A percentile compares a stretch with the other conserved stretches of the same genome.
Conservation (phyloP, 1,140 invertebrate genomes). For the Lanistes nyassanus region DNA sequence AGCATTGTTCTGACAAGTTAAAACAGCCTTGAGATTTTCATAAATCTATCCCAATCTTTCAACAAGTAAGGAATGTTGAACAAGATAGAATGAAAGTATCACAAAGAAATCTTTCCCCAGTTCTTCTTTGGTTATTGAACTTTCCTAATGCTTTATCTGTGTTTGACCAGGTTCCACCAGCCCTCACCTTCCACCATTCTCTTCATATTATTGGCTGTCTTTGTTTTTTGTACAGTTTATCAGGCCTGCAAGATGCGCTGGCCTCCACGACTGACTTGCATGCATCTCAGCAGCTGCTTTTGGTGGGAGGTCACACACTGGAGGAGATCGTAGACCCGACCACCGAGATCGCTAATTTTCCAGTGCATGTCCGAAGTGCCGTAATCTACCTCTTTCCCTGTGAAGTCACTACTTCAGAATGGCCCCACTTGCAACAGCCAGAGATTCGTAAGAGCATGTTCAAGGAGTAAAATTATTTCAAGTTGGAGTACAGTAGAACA, state of each 20-base stretch:
- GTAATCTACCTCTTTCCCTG: constrained; percentile 26
- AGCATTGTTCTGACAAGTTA: too few relatives aligned
- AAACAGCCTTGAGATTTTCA: too few relatives aligned
- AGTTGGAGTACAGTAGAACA: too few relatives aligned
- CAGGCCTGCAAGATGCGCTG: constrained; percentile 80
- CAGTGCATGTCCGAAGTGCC: constrained; percentile 4
- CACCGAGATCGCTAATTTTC: constrained; percentile 10
- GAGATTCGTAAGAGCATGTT: constrained; percentile 24
- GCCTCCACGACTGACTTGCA: constrained; percentile 85
- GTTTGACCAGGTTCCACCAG: background rate
- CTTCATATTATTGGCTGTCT: background rate
- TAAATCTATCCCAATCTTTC: too few relatives aligned
- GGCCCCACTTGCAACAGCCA: constrained; percentile 12
- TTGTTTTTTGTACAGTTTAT: constrained; percentile 60
- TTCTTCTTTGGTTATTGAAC: background rate
- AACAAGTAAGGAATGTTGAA: too few relatives aligned
- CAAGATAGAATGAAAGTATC: too few relatives aligned
- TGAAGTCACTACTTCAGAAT: constrained; percentile 1
- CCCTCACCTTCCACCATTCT: background rate
- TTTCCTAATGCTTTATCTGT: background rate
- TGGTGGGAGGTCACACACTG: constrained; percentile 10
- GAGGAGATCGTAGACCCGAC: constrained; percentile 14
- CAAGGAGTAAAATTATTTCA: too few relatives aligned
- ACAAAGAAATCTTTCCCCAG: too few relatives aligned
- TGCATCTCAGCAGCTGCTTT: constrained; percentile 75